Evolutionary conservation across 2,888 invertebrate species (phyloP).

Genomic region (Ypsolopha sequella): DNA sequence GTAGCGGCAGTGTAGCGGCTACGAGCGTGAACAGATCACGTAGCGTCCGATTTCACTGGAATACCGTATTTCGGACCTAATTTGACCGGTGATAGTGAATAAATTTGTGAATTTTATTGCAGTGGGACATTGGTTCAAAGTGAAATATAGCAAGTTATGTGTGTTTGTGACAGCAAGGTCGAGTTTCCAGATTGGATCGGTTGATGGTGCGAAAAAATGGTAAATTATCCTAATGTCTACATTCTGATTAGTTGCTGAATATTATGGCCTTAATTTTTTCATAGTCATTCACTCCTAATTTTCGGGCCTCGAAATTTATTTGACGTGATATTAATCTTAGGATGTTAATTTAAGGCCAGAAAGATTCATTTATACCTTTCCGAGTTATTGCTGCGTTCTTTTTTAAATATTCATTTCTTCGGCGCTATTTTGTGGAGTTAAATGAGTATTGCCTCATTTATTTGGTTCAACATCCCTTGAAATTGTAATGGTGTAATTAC

Average conservation of each 20-base stretch:
- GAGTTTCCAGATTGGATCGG: constrained; percentile 16
- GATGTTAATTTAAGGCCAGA: no score
- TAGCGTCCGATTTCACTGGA: constrained; percentile 15
- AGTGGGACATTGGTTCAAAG: constrained; percentile 14
- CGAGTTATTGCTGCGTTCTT: background rate
- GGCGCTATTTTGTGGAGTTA: background rate
- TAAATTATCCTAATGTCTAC: constrained; percentile 31
- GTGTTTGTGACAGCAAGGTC: constrained; percentile 10
- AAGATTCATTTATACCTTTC: background rate
- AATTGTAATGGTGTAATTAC: background rate
- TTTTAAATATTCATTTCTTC: background rate
- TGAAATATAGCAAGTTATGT: constrained; percentile 35
- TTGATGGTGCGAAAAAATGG: constrained; percentile 60
- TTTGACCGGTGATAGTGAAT: constrained; percentile 44
- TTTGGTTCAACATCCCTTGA: background rate
- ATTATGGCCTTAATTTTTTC: constrained; percentile 17
- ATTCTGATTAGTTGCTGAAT: constrained; percentile 28
- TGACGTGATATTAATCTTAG: no score
- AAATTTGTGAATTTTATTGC: constrained; percentile 25
- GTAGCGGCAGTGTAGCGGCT: constrained; percentile 59
- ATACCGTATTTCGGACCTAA: constrained; percentile 17
- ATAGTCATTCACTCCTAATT: constrained; percentile 6
- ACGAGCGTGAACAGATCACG: constrained; percentile 32
- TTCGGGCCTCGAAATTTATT: background rate
- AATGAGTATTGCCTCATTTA: background rate